phyloP scores from a whole-genome alignment of 1,140 invertebrate genomes.

The Prorops nasuta region DNA sequence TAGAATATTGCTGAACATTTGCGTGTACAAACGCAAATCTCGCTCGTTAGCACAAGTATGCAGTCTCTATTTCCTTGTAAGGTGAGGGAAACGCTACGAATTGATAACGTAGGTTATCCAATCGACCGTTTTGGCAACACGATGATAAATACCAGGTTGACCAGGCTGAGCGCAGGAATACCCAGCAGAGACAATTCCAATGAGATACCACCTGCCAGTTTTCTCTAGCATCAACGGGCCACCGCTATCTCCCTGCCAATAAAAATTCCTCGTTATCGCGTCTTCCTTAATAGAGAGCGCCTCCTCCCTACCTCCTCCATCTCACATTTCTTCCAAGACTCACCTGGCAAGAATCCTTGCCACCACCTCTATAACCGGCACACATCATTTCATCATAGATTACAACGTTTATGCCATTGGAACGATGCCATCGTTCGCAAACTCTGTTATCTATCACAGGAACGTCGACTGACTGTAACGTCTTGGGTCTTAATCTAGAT shows the following conservation, averaged over 20 bases:
- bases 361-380: conserved; percentile 88
- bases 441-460: conserved; percentile 86
- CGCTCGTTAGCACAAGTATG: no score
- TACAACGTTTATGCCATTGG: conserved; percentile 86
- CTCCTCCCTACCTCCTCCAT: no score
- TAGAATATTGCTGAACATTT: conserved; percentile 4
- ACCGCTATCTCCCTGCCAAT: conserved; percentile 78
- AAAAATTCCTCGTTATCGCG: no score
- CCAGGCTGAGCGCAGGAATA: conserved; percentile 89
- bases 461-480: conserved; percentile 88
- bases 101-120: conserved; percentile 72
- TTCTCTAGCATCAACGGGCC: conserved; percentile 87
- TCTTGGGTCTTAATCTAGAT: conserved; percentile 83
- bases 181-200: conserved; percentile 89
- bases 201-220: conserved; percentile 82
- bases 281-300: no score
- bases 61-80: no score
- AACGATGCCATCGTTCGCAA: conserved; percentile 78
- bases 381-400: conserved; percentile 97
- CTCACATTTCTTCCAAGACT: conserved; percentile 11
- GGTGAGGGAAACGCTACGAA: conserved; percentile 45
- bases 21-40: no score
- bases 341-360: conserved; percentile 80
- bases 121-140: conserved; percentile 89
- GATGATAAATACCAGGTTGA: conserved; percentile 91